Base-by-base conservation (phyloP, 1,140 invertebrate species). In the Dolichoris vasculosae region DNA sequence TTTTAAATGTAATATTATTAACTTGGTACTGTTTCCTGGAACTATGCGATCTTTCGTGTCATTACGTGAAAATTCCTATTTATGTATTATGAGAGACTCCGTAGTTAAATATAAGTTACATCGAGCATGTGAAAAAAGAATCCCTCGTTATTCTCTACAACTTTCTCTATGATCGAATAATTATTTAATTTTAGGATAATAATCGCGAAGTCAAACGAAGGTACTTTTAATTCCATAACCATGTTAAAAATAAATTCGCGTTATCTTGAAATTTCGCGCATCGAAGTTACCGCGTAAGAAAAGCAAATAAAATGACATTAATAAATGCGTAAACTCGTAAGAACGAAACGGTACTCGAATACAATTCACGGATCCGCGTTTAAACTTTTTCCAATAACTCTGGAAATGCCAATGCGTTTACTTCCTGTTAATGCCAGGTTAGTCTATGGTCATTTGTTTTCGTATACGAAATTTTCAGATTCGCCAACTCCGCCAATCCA, bases 151-250 rank as follows among this genome's bases (percentile, higher is more conserved):
- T 64, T 43, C n/a, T n/a, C n/a, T n/a, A 30, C 38, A 67, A 63
- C 59, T 80, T 64, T 80, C 59, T 80, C 78, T 80, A 46, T 67
- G 59, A 67, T 80, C 55, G 30, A 46, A 64, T 80, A 64, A 80
- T 63, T 76, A 32, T 76, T 76, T 55, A 75, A 75, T 59, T 51
- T 81, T 32, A 43, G 2, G 13, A 67, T 80, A 64, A 64, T 59
- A 30, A 32, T 48, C 30, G 32, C 23, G 15, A 0, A 7, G 67
- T 2, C 20, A 23, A 69, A 38, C 2, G 7, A 15, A 38, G 15
- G 55, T 23, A 59, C 7, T n/a, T 59, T 26, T 59, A 26, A 59
- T 59, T 13, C 26, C 4, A 26, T 59, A 26, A 59, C 6, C 23
- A 59, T 59, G 26, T 59, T 26, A 26, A 59, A n/a, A 59, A 59